A percentile compares a stretch with the other conserved stretches of the same genome.
Conservation (phyloP, 1,140 invertebrate genomes). For the Lerema accius region DNA sequence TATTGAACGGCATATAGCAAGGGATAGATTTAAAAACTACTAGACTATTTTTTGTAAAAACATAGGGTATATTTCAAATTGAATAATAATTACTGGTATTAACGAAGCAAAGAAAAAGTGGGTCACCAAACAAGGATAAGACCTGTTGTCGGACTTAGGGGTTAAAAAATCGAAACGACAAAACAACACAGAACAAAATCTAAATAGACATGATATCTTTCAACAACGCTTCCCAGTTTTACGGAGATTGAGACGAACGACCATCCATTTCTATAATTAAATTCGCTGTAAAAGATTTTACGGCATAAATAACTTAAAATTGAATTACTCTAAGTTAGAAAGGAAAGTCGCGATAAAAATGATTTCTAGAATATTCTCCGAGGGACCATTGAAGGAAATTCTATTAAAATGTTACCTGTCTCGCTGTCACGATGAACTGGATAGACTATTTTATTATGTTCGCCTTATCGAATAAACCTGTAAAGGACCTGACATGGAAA, state of each 20-base stretch:
- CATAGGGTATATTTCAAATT: no score
- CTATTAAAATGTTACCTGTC: slow-evolving; percentile 9
- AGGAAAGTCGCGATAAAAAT: neutral
- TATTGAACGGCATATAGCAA: no score
- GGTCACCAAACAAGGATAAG: no score
- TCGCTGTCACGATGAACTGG: neutral
- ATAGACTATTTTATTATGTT: slow-evolving; percentile 7
- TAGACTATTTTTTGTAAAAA: no score
- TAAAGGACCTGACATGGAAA: neutral
- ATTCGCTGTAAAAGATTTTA: neutral
- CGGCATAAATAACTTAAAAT: neutral
- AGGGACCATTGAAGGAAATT: slow-evolving; percentile 1
- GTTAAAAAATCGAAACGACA: no score
- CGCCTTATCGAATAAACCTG: slow-evolving; percentile 2
- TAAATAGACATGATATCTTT: no score
- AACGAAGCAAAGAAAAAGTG: no score
- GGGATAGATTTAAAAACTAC: no score
- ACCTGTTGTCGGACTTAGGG: no score
- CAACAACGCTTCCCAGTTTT: neutral
- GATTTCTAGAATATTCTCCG: neutral
- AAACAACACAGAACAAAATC: no score
- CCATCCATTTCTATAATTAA: neutral
- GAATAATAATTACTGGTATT: no score
- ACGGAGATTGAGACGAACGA: neutral
- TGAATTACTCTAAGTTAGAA: neutral